Evolutionary conservation across 1,140 invertebrate species (phyloP).

Genomic region (Copidosoma floridanum): DNA sequence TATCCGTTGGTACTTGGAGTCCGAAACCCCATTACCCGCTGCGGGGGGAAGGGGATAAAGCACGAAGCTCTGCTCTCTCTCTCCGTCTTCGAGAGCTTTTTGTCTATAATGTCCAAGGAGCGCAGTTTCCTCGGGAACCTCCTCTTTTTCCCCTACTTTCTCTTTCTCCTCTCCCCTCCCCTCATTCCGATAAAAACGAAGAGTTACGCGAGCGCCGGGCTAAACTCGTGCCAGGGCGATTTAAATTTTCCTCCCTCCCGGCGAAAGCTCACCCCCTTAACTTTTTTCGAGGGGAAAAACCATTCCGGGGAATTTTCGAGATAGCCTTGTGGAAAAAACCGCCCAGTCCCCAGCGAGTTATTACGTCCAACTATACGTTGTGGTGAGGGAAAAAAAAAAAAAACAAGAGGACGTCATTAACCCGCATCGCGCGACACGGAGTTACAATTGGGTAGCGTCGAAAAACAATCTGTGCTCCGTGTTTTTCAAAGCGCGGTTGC

Average conservation of each 20-base stretch:
- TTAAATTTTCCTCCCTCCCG: constrained; percentile 5
- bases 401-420: no score
- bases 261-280: no score
- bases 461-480: no score
- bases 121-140: background rate
- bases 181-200: constrained; percentile 6
- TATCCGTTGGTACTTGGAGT: constrained; percentile 15
- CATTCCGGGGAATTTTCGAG: no score
- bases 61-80: background rate
- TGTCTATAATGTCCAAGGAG: constrained; percentile 7
- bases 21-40: constrained; percentile 11
- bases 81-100: constrained; percentile 3
- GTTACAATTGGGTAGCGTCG: background rate
- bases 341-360: no score
- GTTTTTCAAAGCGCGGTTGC: no score
- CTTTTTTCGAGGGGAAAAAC: no score
- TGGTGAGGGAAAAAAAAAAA: no score
- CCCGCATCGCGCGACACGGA: background rate
- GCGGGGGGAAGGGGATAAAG: constrained; percentile 6
- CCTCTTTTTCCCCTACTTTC: background rate
- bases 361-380: no score
- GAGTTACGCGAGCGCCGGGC: background rate
- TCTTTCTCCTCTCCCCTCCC: background rate
- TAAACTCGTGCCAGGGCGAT: constrained; percentile 4
- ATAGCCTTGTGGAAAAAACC: no score